Base-by-base conservation (phyloP, 2,797 vertebrate species). In the Pseudopleuronectes americanus region DNA sequence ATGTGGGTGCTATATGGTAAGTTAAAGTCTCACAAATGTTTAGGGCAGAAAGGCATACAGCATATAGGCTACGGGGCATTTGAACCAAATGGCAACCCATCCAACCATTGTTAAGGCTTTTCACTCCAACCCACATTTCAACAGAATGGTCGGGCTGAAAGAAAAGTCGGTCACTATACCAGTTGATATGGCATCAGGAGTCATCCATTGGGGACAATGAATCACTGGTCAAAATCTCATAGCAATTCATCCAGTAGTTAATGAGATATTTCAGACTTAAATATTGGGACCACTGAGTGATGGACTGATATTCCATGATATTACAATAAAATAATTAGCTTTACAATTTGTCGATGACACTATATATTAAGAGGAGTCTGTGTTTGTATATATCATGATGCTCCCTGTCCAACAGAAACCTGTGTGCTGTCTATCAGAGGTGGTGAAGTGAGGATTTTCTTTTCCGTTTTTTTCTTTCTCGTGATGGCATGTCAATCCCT, bases 351-450 rank as follows among this genome's bases (percentile, higher is more conserved):
- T 48, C 21, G 7, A 48, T 48, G 14, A 21, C 1, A 5, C 43
- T 45, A 45, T 45, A 19, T 38, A 12, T 38, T 38, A 13, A 17
- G 14, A 16, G 4, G 10, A 16, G n/a, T 57, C 51, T 61, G 21
- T 21, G 19, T 49, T 45, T 51, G 36, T 31, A 21, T 23, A 63
- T 28, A 60, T 26, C 9, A 17, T 13, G 48, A 66, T 43, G n/a
- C n/a, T 54, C 28, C 52, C 57, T 17, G 31, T 73, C 33, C n/a
- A 16, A 3, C 19, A 41, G 28, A 33, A 22, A 13, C 26, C 19
- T 69, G n/a, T 49, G 33, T 28, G 38, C 60, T 63, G 74, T 76
- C 53, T 38, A 56, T 66, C 24, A 57, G 21, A 54, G n/a, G 57
- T 16, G 31, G 24, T 59, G 31, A 78, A 45, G 45, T 59, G 36